These are phyloP conservation scores for Eupithecia dodoneata DNA, from an alignment of 2,888 invertebrate genomes.

Conservation along the genomic window DNA sequence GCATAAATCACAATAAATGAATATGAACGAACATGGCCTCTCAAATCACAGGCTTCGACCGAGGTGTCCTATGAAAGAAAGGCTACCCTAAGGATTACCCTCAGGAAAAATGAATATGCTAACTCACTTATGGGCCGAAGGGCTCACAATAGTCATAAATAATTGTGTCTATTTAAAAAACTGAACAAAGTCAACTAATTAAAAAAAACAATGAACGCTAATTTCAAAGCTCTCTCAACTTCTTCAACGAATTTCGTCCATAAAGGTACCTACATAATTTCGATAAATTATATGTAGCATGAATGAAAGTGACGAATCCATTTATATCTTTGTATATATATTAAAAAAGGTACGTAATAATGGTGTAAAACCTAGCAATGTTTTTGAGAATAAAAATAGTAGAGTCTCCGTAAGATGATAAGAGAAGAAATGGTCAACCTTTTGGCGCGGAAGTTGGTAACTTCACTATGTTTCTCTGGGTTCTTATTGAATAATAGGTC, in stretches of 20 bases:
- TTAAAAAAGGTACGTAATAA: too few species aligned
- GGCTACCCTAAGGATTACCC: not conserved
- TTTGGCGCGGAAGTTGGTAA: not conserved
- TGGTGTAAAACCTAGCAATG: not conserved
- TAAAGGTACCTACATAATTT: too few species aligned
- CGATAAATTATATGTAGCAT: too few species aligned
- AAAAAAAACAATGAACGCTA: not conserved
- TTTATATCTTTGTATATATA: too few species aligned
- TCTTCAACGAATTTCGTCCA: not conserved
- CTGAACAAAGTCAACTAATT: not conserved
- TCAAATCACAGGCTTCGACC: not conserved
- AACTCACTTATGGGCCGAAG: too few species aligned
- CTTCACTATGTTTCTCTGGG: not conserved
- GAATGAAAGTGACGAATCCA: too few species aligned
- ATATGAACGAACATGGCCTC: not conserved
- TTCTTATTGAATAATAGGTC: not conserved
- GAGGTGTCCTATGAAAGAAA: not conserved
- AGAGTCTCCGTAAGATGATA: not conserved
- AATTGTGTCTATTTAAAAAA: too few species aligned
- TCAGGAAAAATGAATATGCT: not conserved
- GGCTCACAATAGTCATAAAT: too few species aligned
- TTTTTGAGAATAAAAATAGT: not conserved
- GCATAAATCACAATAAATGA: too few species aligned
- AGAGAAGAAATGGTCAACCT: constrained; percentile 1
- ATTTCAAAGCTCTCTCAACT: not conserved